Conservation (phyloP, 2,113 vertebrate species). For the Leucopsar rothschildi region DNA sequence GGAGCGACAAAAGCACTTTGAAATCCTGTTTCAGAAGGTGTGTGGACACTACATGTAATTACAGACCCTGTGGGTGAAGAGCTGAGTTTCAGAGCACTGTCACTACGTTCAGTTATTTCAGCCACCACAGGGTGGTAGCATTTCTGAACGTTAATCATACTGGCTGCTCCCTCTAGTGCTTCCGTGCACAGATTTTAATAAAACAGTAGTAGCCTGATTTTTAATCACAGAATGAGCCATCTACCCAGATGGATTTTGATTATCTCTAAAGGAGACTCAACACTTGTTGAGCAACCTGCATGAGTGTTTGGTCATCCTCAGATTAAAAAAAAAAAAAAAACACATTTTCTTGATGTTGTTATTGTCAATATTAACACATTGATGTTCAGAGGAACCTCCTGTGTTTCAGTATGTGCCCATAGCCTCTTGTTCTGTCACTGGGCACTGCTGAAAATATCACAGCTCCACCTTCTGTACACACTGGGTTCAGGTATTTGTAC, state of each 20-base stretch:
- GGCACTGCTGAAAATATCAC: not conserved
- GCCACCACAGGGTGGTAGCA: not conserved
- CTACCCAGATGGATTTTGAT: not conserved
- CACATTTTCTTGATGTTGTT: not conserved
- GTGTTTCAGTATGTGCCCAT: not conserved
- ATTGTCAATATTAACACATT: not conserved
- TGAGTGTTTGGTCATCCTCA: not conserved
- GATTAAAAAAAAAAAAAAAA: not conserved
- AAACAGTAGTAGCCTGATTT: not conserved
- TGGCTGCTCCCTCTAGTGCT: not conserved
- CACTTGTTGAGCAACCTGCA: not conserved
- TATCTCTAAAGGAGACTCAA: not conserved
- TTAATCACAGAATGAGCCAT: not conserved
- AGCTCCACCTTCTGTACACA: not conserved
- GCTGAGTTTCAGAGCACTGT: not conserved
- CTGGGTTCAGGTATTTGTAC: not conserved
- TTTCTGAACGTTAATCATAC: not conserved
- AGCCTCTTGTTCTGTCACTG: not conserved
- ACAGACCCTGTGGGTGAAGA: accelerated
- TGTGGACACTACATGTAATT: not conserved
- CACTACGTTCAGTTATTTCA: not conserved
- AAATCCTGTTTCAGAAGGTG: not conserved
- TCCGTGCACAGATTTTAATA: not conserved
- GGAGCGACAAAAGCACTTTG: not conserved
- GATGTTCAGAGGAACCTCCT: not conserved